Base-by-base conservation (phyloP, 2,888 invertebrate species). In the Dryococelus australis region DNA sequence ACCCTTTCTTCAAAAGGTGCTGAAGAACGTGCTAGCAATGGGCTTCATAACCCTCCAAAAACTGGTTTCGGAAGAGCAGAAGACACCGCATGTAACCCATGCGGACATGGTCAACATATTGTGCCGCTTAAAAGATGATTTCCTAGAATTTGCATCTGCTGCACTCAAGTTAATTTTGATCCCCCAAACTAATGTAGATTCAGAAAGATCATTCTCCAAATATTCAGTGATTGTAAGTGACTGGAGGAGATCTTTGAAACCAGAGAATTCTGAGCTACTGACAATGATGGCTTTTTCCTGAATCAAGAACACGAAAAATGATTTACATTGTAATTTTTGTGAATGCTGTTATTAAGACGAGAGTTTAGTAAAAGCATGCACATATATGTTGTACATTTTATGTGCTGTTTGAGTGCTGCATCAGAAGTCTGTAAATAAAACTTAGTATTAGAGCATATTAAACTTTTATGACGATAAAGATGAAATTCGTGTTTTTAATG, bases 401-500 rank as follows among this genome's bases (percentile, higher is more conserved):
- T 47, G 9, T 47, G 12, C 47, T 47, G 12, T 9, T 47, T 47
- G 12, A 47, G 47, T 6, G 12, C 6, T 47, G 6, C 47, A 47
- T 47, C 47, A 9, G 47, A 47, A 47, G 6, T 47, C 12, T 6
- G 47, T 47, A 47, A 47, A 13, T 78, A 85, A 85, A 85, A 65
- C 20, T 78, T 2, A n/a, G 20, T 65, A 65, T 51, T 80, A 24
- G 43, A n/a, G 26, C 16, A 80, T 13, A 27, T 9, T 9, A 86
- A 80, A 47, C 13, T 53, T 83, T 87, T 43, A 78, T 20, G 84
- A 88, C 16, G 85, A 26, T 79, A 0, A 65, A 47, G 47, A 81
- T 27, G 43, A 28, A 86, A 90, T 90, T 92, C 47, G 12, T 47
- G 6, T 47, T 47, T 47, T 47, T 47, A 47, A 47, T 9, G 47